Conservation (phyloP, 2,797 vertebrate genomes). For the Cebuella pygmaea region DNA sequence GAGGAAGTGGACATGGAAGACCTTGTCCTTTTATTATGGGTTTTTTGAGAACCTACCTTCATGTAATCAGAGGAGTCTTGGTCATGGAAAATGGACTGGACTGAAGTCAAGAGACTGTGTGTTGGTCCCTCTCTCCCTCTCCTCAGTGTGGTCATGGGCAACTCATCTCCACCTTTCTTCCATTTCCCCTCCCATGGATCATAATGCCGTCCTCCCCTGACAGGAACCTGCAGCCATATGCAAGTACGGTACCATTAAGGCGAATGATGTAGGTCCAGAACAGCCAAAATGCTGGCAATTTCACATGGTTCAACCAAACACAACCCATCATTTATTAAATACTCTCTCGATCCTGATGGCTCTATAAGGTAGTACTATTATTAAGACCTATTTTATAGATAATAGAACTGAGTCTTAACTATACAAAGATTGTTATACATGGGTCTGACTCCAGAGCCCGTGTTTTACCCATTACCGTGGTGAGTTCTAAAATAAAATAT, state of each 20-base stretch:
- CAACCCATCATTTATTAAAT: not conserved
- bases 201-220: not conserved
- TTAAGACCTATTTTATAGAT: not conserved
- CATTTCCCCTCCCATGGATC: not conserved
- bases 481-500: not conserved
- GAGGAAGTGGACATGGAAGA: not conserved
- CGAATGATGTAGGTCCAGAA: not conserved
- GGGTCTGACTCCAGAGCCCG: not conserved
- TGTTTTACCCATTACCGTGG: not conserved
- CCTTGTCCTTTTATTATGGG: not conserved
- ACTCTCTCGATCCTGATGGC: not conserved
- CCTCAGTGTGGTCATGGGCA: not conserved
- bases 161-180: not conserved
- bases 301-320: not conserved
- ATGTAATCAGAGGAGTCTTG: not conserved
- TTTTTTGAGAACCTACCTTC: not conserved
- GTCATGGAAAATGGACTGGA: not conserved
- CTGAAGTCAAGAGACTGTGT: not conserved
- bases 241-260: not conserved
- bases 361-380: not conserved
- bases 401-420: not conserved
- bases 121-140: not conserved
- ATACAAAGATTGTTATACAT: not conserved
- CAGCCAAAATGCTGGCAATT: not conserved
- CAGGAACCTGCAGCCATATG: not conserved